These are phyloP conservation scores for Lagria hirta DNA, from an alignment of 2,888 invertebrate genomes.

Conservation along the genomic window DNA sequence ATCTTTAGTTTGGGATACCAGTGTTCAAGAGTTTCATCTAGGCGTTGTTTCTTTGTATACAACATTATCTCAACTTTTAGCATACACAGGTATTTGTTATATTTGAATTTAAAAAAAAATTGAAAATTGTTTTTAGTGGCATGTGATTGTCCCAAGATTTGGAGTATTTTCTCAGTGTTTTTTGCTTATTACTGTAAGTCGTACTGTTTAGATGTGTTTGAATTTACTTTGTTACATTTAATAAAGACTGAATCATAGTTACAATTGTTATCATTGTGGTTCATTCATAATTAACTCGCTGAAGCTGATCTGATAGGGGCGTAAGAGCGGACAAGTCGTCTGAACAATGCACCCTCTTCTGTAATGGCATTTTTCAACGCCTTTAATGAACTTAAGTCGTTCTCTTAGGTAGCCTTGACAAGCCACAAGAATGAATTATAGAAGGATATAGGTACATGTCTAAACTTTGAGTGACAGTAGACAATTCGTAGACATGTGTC, in stretches of 20 bases:
- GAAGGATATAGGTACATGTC: too few species aligned
- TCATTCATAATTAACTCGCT: conserved; percentile 1
- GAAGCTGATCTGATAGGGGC: too few species aligned
- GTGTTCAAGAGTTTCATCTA: conserved; percentile 55
- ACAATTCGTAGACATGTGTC: background rate
- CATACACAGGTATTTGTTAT: conserved; percentile 61
- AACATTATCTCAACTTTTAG: conserved; percentile 63
- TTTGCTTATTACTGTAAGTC: conserved; percentile 35
- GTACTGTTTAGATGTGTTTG: conserved; percentile 27
- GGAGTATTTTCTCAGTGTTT: conserved; percentile 42
- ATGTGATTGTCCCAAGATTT: conserved; percentile 39
- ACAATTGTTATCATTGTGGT: conserved; percentile 7
- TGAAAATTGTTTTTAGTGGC: conserved; percentile 34
- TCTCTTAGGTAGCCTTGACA: too few species aligned
- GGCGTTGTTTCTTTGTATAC: conserved; percentile 66
- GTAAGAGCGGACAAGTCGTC: too few species aligned
- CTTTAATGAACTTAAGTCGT: too few species aligned
- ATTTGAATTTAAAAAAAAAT: conserved; percentile 6
- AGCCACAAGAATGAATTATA: too few species aligned
- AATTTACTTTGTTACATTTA: too few species aligned
- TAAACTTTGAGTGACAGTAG: too few species aligned
- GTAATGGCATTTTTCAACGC: too few species aligned
- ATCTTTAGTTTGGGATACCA: conserved; percentile 64
- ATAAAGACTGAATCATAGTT: too few species aligned
- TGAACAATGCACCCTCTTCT: too few species aligned